These are phyloP conservation scores for Artemia sp. DNA, from an alignment of 2,888 invertebrate species.

Conservation along the genomic window DNA sequence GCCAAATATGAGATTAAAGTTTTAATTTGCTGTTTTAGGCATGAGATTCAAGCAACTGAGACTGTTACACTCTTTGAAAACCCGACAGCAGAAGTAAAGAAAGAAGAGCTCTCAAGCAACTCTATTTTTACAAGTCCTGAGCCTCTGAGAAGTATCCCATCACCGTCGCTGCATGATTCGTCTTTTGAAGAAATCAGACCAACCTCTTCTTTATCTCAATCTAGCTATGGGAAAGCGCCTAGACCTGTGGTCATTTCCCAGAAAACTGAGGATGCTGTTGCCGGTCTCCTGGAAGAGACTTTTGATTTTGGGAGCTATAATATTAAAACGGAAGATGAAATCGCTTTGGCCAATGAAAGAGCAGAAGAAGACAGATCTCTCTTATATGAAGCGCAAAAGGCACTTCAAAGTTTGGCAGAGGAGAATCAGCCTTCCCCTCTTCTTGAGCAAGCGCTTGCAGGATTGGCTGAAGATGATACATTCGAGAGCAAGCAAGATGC, in stretches of 20 bases:
- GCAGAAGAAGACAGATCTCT: slow-evolving; percentile 46
- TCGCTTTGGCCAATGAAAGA: slow-evolving; percentile 37
- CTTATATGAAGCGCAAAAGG: slow-evolving; percentile 65
- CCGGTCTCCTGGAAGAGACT: slow-evolving; percentile 67
- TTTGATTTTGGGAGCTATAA: slow-evolving; percentile 34
- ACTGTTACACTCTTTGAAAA: too few relatives aligned
- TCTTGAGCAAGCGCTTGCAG: slow-evolving; percentile 21
- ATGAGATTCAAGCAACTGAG: too few relatives aligned
- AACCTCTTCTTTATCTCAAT: background rate
- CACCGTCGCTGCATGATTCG: background rate
- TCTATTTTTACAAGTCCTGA: background rate
- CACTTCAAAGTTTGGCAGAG: slow-evolving; percentile 58
- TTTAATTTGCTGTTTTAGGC: too few relatives aligned
- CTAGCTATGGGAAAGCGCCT: slow-evolving; percentile 38
- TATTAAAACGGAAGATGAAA: slow-evolving; percentile 34
- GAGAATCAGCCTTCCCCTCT: slow-evolving; percentile 18
- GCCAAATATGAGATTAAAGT: too few relatives aligned
- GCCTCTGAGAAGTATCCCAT: background rate
- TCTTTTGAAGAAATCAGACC: slow-evolving; percentile 7
- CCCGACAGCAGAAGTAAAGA: background rate
- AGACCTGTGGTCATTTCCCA: slow-evolving; percentile 72
- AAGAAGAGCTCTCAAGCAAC: background rate
- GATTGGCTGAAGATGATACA: slow-evolving; percentile 18
- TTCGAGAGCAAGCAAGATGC: slow-evolving; percentile 2
- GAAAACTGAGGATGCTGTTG: slow-evolving; percentile 80